Percentiles rank a stretch among this genome's conserved stretches.
Evolutionary conservation across 1,140 invertebrate species (phyloP).

Genomic region (Leptopilina boulardi): DNA sequence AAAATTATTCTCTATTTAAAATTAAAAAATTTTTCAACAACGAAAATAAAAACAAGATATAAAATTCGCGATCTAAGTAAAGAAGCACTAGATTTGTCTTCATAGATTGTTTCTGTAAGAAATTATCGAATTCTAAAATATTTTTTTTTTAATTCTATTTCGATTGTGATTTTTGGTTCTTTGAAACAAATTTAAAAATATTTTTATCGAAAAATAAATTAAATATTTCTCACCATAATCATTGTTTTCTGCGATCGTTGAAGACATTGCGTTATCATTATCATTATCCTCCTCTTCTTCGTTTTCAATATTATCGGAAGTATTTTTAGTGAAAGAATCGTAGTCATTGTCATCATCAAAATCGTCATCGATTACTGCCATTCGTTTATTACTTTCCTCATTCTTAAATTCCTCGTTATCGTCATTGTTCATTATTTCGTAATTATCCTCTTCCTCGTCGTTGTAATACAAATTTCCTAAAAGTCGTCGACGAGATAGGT

Average conservation of each 20-base stretch:
- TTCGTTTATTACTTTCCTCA: conserved; percentile 25
- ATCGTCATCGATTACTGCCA: conserved; percentile 34
- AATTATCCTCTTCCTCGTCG: conserved; percentile 39
- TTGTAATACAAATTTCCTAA: conserved; percentile 40
- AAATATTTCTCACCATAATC: conserved; percentile 62
- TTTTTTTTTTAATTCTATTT: background rate
- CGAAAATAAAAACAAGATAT: background rate
- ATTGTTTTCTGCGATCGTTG: conserved; percentile 43
- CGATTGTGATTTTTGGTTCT: too few relatives aligned
- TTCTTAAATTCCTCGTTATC: conserved; percentile 39
- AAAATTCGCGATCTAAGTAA: background rate
- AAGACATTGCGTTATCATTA: conserved; percentile 11
- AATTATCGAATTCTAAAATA: background rate
- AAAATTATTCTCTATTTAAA: too few relatives aligned
- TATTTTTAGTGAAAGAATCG: conserved; percentile 34
- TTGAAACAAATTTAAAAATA: too few relatives aligned
- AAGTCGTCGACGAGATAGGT: conserved; percentile 22
- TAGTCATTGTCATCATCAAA: conserved; percentile 39
- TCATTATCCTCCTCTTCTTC: conserved; percentile 42
- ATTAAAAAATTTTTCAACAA: background rate
- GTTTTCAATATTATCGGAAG: conserved; percentile 40
- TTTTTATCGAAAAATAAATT: background rate
- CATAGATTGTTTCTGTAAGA: conserved; percentile 1
- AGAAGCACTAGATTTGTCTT: background rate
- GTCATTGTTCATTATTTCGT: conserved; percentile 41